Percentiles rank a stretch among this genome's conserved stretches.
Conservation (phyloP, 2,113 vertebrate genomes). For the Hydrochoerus hydrochaeris region DNA sequence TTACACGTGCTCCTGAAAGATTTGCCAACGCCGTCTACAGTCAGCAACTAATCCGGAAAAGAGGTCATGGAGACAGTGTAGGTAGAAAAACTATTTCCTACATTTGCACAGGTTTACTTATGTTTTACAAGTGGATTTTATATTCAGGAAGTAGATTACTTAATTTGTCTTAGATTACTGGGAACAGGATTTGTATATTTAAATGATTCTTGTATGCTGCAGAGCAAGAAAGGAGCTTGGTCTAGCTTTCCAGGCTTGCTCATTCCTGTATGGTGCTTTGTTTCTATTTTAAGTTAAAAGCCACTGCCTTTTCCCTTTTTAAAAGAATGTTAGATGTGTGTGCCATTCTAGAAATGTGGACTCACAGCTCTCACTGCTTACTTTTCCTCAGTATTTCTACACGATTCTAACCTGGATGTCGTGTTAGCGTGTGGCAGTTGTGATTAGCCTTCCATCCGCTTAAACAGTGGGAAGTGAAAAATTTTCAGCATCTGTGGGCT, state of each 20-base stretch:
- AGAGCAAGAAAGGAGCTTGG: not conserved
- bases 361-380: not conserved
- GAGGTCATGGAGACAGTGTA: not conserved
- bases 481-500: not conserved
- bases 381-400: not conserved
- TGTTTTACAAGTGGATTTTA: not conserved
- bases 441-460: not conserved
- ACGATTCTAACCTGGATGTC: not conserved
- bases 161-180: not conserved
- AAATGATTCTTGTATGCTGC: not conserved
- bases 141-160: not conserved
- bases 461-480: not conserved
- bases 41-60: not conserved
- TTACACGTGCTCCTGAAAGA: not conserved
- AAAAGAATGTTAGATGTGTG: not conserved
- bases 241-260: not conserved
- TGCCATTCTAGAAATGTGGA: not conserved
- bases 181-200: not conserved
- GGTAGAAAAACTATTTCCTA: not conserved
- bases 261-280: not conserved
- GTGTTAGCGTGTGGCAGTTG: not conserved
- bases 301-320: not conserved
- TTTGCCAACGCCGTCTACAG: not conserved
- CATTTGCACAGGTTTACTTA: not conserved
- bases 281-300: conserved; percentile 8